Evolutionary conservation across 2,888 invertebrate species (phyloP).

Genomic region (Yponomeuta sedellus): DNA sequence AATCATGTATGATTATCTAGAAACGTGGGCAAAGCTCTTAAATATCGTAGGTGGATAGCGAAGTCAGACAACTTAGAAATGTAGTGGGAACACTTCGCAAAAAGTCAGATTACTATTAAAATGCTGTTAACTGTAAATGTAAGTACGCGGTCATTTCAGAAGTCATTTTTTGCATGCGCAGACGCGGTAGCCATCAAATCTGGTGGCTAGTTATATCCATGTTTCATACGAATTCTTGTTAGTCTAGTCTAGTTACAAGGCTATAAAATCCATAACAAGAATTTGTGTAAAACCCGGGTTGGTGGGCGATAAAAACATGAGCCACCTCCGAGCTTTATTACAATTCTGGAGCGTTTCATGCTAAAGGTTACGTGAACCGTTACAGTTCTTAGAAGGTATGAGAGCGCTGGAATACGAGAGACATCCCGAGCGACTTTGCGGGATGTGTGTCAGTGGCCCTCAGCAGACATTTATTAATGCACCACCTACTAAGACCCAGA

Average conservation of each 20-base stretch:
- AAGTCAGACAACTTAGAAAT: not conserved
- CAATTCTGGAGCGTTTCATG: slow-evolving; percentile 55
- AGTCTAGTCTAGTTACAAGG: slow-evolving; percentile 6
- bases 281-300: slow-evolving; percentile 5
- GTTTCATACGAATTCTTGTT: slow-evolving; percentile 8
- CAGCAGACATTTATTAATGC: slow-evolving; percentile 24
- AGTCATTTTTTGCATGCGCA: not conserved
- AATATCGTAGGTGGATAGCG: not conserved
- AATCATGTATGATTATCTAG: not conserved
- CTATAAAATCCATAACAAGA: slow-evolving; percentile 10
- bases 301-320: slow-evolving; percentile 7
- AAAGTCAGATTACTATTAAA: slow-evolving; percentile 10
- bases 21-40: not conserved
- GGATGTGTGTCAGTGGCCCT: slow-evolving; percentile 10
- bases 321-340: slow-evolving; percentile 32
- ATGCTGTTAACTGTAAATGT: slow-evolving; percentile 6
- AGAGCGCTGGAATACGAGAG: slow-evolving; percentile 52
- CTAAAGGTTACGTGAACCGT: slow-evolving; percentile 47
- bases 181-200: not conserved
- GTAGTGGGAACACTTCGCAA: slow-evolving; percentile 13
- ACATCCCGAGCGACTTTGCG: slow-evolving; percentile 34
- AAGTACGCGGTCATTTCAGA: slow-evolving; percentile 10
- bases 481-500: slow-evolving; percentile 38
- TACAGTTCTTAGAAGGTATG: slow-evolving; percentile 57
- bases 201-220: slow-evolving; percentile 8